Conservation (phyloP, 2,888 invertebrate genomes). For the Hyppa rectilinea region DNA sequence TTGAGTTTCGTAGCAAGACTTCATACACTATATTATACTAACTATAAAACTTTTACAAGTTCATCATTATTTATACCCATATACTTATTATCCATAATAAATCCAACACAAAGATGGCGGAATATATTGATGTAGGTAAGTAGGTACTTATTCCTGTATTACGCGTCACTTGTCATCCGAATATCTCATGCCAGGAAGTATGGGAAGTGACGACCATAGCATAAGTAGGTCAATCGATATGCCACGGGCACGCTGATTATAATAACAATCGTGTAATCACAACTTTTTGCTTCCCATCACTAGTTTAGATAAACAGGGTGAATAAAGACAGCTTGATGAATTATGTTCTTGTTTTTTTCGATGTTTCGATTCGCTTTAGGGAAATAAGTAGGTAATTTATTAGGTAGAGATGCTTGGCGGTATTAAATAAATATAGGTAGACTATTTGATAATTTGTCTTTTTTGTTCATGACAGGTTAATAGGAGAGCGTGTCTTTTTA, state of each 20-base stretch:
- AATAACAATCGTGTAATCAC: slow-evolving; percentile 72
- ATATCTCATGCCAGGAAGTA: slow-evolving; percentile 24
- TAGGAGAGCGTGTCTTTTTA: no score
- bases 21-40: no score
- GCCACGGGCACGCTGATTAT: slow-evolving; percentile 72
- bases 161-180: slow-evolving; percentile 32
- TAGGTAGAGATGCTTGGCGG: not conserved
- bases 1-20: no score
- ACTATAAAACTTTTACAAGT: not conserved
- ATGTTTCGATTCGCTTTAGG: slow-evolving; percentile 12
- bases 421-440: no score
- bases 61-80: not conserved
- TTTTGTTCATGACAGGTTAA: no score
- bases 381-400: slow-evolving; percentile 13
- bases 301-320: slow-evolving; percentile 51
- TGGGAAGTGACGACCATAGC: slow-evolving; percentile 43
- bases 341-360: slow-evolving; percentile 48
- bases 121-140: not conserved
- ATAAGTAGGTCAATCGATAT: slow-evolving; percentile 85
- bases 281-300: slow-evolving; percentile 64
- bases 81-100: no score
- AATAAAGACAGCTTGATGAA: slow-evolving; percentile 45
- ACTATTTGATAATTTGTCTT: no score
- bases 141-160: not conserved
- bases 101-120: not conserved